These are phyloP conservation scores for Pyrrhosoma nymphula DNA, from an alignment of 2,888 invertebrate genomes.

Conservation along the genomic window DNA sequence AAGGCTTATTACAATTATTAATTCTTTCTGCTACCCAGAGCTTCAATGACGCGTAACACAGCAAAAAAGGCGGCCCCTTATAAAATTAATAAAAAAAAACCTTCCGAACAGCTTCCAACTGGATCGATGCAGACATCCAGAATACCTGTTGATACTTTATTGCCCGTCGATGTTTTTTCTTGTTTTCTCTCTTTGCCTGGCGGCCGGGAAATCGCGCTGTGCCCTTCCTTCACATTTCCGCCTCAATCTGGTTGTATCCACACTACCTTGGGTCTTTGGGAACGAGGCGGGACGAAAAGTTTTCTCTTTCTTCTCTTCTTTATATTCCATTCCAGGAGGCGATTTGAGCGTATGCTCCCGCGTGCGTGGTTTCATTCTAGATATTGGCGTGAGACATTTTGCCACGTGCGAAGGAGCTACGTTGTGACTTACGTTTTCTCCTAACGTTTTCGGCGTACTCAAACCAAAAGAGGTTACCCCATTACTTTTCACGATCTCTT, in stretches of 20 bases:
- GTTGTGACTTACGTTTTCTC: too few relatives aligned
- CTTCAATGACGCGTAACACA: too few relatives aligned
- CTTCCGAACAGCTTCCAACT: not conserved
- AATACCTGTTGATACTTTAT: not conserved
- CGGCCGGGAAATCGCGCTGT: not conserved
- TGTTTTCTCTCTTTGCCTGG: not conserved
- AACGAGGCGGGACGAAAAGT: not conserved
- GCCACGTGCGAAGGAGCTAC: too few relatives aligned
- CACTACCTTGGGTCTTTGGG: not conserved
- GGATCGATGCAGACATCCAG: not conserved
- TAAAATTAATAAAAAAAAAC: not conserved
- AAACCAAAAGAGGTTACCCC: too few relatives aligned
- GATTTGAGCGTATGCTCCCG: not conserved
- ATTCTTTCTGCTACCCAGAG: too few relatives aligned
- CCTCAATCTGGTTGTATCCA: slow-evolving; percentile 10
- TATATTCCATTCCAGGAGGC: not conserved
- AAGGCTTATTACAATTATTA: too few relatives aligned
- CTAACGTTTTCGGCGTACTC: too few relatives aligned
- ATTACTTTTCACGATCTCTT: too few relatives aligned
- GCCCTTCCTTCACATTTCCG: not conserved
- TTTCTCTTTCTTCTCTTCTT: not conserved
- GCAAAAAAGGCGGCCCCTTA: not conserved
- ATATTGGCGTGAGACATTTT: not conserved
- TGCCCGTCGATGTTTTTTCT: not conserved
- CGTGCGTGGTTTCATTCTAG: not conserved